Percentiles rank a stretch among this genome's conserved stretches.
These are phyloP conservation scores for Hymenopus coronatus DNA, from an alignment of 2,888 invertebrate species.

Conservation along the genomic window DNA sequence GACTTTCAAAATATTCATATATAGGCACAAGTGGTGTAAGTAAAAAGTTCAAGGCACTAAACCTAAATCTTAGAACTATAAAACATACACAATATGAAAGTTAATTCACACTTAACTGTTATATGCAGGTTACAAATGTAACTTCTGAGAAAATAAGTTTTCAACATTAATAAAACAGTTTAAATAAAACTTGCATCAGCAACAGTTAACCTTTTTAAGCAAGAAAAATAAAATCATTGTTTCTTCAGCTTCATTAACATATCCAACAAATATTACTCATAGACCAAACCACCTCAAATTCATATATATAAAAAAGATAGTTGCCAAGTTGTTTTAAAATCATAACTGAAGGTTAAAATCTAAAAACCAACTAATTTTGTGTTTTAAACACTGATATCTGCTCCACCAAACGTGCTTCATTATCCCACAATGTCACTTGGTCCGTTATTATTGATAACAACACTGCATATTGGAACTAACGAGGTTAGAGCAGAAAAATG, in stretches of 20 bases:
- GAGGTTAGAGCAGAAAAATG: neutral
- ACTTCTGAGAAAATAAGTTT: too few relatives aligned
- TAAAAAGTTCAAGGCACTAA: neutral
- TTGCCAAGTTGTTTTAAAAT: neutral
- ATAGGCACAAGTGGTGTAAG: neutral
- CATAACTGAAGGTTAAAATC: neutral
- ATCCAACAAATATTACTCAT: neutral
- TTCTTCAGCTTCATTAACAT: neutral
- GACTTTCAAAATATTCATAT: neutral
- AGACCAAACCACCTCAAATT: neutral
- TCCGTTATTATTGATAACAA: conserved; percentile 23
- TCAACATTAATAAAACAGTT: neutral
- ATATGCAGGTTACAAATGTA: neutral
- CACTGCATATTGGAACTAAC: conserved; percentile 18
- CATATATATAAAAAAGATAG: neutral
- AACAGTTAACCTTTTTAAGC: neutral
- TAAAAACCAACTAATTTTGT: neutral
- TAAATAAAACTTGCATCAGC: neutral
- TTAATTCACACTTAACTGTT: neutral
- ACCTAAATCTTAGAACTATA: neutral
- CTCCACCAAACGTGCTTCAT: neutral
- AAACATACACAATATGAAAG: neutral
- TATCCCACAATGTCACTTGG: conserved; percentile 7
- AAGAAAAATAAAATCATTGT: neutral
- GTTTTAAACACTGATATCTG: neutral